Conservation (phyloP, 1,140 invertebrate genomes). For the Pteromalus puparum region DNA sequence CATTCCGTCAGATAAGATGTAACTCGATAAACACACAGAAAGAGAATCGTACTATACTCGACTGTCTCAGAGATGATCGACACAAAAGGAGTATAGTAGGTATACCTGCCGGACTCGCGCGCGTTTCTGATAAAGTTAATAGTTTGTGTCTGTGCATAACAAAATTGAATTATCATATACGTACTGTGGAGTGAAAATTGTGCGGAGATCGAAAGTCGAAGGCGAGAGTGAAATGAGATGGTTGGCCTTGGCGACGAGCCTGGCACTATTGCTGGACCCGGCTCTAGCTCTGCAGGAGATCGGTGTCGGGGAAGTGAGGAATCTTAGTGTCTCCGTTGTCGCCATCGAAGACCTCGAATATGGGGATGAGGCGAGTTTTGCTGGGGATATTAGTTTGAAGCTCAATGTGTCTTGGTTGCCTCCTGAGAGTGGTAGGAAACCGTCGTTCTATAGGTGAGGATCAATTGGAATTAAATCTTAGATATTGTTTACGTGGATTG, state of each 20-base stretch:
- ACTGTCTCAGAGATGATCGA: not conserved
- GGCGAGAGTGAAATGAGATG: slow-evolving; percentile 13
- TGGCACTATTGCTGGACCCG: not conserved
- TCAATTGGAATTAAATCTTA: too few species aligned
- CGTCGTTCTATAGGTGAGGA: slow-evolving; percentile 60
- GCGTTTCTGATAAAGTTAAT: not conserved
- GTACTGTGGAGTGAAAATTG: not conserved
- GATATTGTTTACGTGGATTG: too few species aligned
- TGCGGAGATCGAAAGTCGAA: not conserved
- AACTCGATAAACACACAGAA: slow-evolving; percentile 14
- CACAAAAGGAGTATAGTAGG: not conserved
- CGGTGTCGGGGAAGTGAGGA: slow-evolving; percentile 12
- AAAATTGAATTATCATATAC: too few species aligned
- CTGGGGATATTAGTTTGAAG: slow-evolving; percentile 42
- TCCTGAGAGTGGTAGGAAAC: slow-evolving; percentile 42
- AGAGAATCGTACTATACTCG: not conserved
- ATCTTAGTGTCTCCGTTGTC: slow-evolving; percentile 23
- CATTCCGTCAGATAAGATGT: slow-evolving; percentile 38
- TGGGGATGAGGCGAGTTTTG: not conserved
- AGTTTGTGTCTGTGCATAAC: too few species aligned
- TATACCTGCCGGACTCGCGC: too few species aligned
- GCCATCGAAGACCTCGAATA: not conserved
- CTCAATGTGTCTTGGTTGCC: slow-evolving; percentile 63
- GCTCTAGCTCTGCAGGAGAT: not conserved
- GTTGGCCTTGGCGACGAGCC: not conserved